A percentile compares a stretch with the other conserved stretches of the same genome.
Evolutionary conservation across 2,113 vertebrate genomes (phyloP).

Genomic region (Embiotoca jacksoni): DNA sequence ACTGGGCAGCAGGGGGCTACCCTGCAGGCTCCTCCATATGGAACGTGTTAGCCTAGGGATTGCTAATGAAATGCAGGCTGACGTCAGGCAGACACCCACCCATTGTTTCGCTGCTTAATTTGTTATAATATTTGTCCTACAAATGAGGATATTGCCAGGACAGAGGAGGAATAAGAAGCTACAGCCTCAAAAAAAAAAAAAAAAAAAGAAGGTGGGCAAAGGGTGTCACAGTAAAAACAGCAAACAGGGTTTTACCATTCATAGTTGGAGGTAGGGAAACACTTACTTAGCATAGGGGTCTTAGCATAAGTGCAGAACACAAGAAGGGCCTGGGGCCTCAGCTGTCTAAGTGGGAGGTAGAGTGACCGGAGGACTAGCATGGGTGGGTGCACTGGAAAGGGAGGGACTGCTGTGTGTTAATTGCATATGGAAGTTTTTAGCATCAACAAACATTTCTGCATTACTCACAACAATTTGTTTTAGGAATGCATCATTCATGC

Average conservation of each 20-base stretch:
- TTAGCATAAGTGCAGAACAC: slow-evolving; percentile 67
- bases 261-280: slow-evolving; percentile 22
- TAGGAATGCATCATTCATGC: slow-evolving; percentile 45
- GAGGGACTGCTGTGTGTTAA: slow-evolving; percentile 64
- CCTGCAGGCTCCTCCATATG: slow-evolving; percentile 85
- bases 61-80: slow-evolving; percentile 86
- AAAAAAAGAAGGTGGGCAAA: slow-evolving; percentile 23
- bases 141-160: slow-evolving; percentile 77
- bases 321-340: slow-evolving; percentile 58
- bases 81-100: slow-evolving; percentile 83
- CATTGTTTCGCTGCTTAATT: slow-evolving; percentile 86
- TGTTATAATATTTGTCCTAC: slow-evolving; percentile 87
- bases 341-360: slow-evolving; percentile 71
- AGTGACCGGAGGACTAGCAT: slow-evolving; percentile 59
- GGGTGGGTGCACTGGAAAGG: slow-evolving; percentile 56
- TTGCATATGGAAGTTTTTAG: slow-evolving; percentile 70
- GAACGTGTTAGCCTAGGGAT: slow-evolving; percentile 82
- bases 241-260: slow-evolving; percentile 38
- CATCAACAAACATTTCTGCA: slow-evolving; percentile 60
- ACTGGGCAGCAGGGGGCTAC: slow-evolving; percentile 82
- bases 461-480: slow-evolving; percentile 64
- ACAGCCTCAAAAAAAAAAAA: slow-evolving; percentile 20
- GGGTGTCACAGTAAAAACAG: slow-evolving; percentile 36
- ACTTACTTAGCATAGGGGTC: slow-evolving; percentile 30
- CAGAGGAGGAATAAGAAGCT: slow-evolving; percentile 50